phyloP scores from a whole-genome alignment of 2,888 invertebrate species.

The Cryptosula pallasiana region DNA sequence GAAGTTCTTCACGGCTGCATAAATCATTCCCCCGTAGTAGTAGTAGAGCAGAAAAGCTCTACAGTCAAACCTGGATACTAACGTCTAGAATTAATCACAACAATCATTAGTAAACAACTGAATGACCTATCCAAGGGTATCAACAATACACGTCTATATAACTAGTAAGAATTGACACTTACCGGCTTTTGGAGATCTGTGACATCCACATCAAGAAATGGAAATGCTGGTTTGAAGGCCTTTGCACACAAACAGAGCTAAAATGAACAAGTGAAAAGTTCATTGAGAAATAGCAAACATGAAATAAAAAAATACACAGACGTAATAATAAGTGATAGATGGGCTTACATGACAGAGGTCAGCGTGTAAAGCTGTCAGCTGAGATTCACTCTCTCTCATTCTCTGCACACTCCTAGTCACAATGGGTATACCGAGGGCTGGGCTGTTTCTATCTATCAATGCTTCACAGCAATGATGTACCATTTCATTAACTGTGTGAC shows the following conservation, averaged over 20 bases:
- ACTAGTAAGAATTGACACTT: conserved; percentile 36
- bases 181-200: conserved; percentile 85
- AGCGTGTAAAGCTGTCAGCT: conserved; percentile 88
- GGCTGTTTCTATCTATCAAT: conserved; percentile 69
- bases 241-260: conserved; percentile 78
- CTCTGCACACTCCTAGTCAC: conserved; percentile 79
- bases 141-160: no score
- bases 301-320: not conserved
- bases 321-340: no score
- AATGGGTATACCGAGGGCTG: conserved; percentile 76
- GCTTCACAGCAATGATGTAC: conserved; percentile 77
- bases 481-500: conserved; percentile 76
- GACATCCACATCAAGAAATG: conserved; percentile 81
- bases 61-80: conserved; percentile 61
- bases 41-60: conserved; percentile 89
- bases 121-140: no score
- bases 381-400: conserved; percentile 78
- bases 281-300: not conserved
- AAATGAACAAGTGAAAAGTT: conserved; percentile 25
- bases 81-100: not conserved
- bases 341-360: conserved; percentile 71
- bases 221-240: conserved; percentile 83
- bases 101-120: no score
- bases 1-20: conserved; percentile 85
- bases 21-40: conserved; percentile 97